phyloP scores from a whole-genome alignment of 2,113 vertebrate species.

The Gracilinanus agilis region DNA sequence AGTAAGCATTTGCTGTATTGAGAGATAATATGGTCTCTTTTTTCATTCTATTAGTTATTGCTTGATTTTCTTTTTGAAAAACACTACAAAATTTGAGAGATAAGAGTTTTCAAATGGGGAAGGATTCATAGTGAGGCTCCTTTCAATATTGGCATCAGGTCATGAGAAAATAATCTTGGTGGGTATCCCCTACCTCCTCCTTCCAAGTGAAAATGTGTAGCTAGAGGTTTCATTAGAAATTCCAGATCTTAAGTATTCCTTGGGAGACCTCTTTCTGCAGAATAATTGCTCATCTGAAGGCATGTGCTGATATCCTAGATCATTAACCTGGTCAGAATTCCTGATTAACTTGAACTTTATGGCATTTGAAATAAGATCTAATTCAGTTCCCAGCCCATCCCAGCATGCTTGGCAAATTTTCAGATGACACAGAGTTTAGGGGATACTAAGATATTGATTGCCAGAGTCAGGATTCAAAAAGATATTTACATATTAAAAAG shows the following conservation, averaged over 20 bases:
- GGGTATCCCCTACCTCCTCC: not conserved
- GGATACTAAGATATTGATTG: not conserved
- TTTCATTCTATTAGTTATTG: no score
- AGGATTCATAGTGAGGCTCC: no score
- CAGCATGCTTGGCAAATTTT: not conserved
- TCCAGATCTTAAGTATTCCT: not conserved
- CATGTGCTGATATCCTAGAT: not conserved
- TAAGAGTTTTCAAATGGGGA: no score
- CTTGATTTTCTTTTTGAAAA: no score
- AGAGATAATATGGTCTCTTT: not conserved
- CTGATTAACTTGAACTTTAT: not conserved
- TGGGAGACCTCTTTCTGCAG: not conserved
- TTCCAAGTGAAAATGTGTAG: not conserved
- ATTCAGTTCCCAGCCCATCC: not conserved
- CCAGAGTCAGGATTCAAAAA: not conserved
- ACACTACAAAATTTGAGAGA: no score
- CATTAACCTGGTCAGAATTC: not conserved
- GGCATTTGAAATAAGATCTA: not conserved
- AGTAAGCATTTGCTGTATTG: not conserved
- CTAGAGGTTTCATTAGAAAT: not conserved
- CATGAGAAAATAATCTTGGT: not conserved
- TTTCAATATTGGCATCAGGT: not conserved
- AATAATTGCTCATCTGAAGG: not conserved
- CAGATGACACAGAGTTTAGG: not conserved
- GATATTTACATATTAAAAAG: not conserved